These are phyloP conservation scores for Drosophila acutilabella DNA, from an alignment of 2,888 invertebrate species.

Conservation along the genomic window DNA sequence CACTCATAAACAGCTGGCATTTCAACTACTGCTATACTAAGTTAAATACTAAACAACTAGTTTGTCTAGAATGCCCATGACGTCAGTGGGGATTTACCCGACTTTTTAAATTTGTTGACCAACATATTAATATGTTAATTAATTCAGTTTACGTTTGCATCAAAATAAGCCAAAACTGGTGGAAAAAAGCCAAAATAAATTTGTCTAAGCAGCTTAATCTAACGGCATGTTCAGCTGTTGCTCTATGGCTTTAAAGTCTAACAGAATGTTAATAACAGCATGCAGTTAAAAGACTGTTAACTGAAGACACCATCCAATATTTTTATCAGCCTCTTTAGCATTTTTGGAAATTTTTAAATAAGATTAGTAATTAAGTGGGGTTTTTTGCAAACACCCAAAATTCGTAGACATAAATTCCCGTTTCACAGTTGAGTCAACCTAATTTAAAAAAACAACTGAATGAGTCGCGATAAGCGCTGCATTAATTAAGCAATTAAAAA, in stretches of 20 bases:
- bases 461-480: too few species aligned
- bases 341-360: too few species aligned
- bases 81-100: slow-evolving; percentile 57
- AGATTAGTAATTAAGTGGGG: too few species aligned
- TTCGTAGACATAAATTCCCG: too few species aligned
- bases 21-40: not conserved
- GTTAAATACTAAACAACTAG: slow-evolving; percentile 2
- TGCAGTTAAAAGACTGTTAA: not conserved
- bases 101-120: not conserved
- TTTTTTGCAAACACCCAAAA: too few species aligned
- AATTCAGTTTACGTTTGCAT: not conserved
- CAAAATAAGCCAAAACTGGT: slow-evolving; percentile 10
- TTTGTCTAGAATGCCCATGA: slow-evolving; percentile 29
- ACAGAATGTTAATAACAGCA: not conserved
- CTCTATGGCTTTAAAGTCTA: not conserved
- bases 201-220: not conserved
- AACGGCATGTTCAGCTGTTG: not conserved
- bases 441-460: too few species aligned
- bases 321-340: too few species aligned
- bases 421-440: too few species aligned
- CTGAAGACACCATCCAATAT: too few species aligned
- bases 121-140: slow-evolving; percentile 10
- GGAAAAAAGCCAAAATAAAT: slow-evolving; percentile 4
- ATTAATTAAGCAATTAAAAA: too few species aligned
- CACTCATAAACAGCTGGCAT: slow-evolving; percentile 17